Base-by-base conservation (phyloP, 1,140 invertebrate genomes). In the Odontomachus brunneus region DNA sequence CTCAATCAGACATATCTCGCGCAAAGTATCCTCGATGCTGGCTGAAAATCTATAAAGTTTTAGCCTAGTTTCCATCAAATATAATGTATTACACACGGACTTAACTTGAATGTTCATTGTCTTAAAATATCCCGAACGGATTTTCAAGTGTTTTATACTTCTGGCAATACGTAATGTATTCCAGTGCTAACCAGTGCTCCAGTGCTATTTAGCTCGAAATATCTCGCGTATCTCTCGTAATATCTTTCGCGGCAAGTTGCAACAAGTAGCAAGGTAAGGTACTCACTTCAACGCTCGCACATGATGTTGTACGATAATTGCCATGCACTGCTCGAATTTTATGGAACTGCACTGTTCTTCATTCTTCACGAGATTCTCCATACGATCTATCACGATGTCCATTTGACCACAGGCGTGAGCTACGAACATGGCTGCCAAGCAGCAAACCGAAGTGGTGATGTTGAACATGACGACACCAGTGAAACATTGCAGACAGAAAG, bases 321-420 rank as follows among this genome's bases (percentile, higher is more conserved):
- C 60, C 38, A 83, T 57, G 5, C 62, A 44, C 29, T 33, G 51
- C 1, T 73, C 24, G 49, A 33, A 14, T 0, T 14, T 29, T 3
- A 0, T 4, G 19, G 15, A 4, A 22, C 69, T 76, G 9, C 24
- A 24, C n/a, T 51, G 15, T n/a, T 38, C 17, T 15, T 72, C 22
- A 66, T 26, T 38, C 38, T 83, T 67, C 7, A 78, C 29, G 4
- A 89, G 29, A 14, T 73, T 53, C 22, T 84, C 7, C 9, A 90
- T 62, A 19, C 55, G 83, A 4, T 65, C 60, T 22, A 75, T 55
- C 17, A 89, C 51, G 11, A 88, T 80, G 38, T 88, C 51, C 3
- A 85, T 44, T 76, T 89, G 87, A 12, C 88, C 87, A 22, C 86
- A 89, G 7, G 83, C 84, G 65, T 91, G 91, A 78, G 89, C 89